Evolutionary conservation across 2,888 invertebrate genomes (phyloP), one percentile per base, ranked within the genome.

Genomic region (Lypha dubia): DNA sequence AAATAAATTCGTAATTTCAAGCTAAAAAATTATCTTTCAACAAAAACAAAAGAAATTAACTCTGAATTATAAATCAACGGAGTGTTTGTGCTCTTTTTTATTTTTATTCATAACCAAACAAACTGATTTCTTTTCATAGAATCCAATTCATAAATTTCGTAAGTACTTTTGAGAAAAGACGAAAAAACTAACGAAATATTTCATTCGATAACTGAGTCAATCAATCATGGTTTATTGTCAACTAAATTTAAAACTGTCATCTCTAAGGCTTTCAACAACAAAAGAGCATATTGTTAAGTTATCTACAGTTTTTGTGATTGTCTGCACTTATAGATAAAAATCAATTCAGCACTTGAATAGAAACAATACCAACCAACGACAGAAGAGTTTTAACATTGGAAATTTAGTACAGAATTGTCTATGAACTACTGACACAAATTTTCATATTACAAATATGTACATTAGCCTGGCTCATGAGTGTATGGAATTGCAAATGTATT

Each of bases 301-400:
- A 46, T 46, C 17, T 41, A 11, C 7, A 41, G 15, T 35, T 67
- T 56, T 41, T 4, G 9, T 32, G 5, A 70, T n/a, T 53, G 46
- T 35, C 22, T 22, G n/a, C 60, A 24, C 22, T 49, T 13, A 38
- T 7, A 49, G 73, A 73, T 73, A 73, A 60, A n/a, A 35, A 49
- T 60, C 60, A 17, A 62, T 49, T 46, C 11, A 22, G 13, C 22
- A 49, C 13, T 56, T 41, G 7, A 62, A 49, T 22, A 49, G 24
- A 49, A 35, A 17, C 28, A 44, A 44, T 28, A 13, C 1, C 2
- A n/a, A 46, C 3, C 38, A 44, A 13, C 22, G 38, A 62, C 24
- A 35, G n/a, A n/a, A 49, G 49, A 62, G 62, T 24, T 62, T 38
- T 73, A 73, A 38, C 73, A 73, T 60, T 73, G 60, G 22, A 44